These are phyloP conservation scores for Cryptosula pallasiana DNA, from an alignment of 2,888 invertebrate genomes.

Conservation along the genomic window DNA sequence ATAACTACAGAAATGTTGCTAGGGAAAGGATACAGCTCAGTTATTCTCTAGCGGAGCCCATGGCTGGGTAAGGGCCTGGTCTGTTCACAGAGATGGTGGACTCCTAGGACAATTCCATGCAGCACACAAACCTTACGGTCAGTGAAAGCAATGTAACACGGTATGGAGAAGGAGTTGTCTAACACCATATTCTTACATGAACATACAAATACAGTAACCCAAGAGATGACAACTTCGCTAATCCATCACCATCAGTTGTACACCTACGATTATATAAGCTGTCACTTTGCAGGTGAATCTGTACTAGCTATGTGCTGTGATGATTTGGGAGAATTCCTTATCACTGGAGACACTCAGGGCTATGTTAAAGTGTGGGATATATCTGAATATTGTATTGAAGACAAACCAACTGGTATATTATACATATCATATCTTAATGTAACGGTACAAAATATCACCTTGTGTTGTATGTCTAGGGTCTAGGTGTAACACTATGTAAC, in stretches of 20 bases:
- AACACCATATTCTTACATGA: no score
- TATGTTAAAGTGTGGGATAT: slow-evolving; percentile 77
- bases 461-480: no score
- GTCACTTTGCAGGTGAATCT: slow-evolving; percentile 51
- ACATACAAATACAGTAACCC: no score
- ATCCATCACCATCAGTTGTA: no score
- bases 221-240: no score
- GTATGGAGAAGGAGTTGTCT: no score
- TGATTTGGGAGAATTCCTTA: slow-evolving; percentile 64
- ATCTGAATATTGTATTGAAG: slow-evolving; percentile 64
- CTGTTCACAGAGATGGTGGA: slow-evolving; percentile 70
- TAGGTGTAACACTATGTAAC: no score
- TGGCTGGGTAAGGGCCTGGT: slow-evolving; percentile 72
- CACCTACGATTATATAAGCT: no score
- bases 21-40: slow-evolving; percentile 58
- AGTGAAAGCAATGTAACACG: no score
- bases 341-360: slow-evolving; percentile 60
- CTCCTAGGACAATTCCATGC: slow-evolving; percentile 67
- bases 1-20: no score
- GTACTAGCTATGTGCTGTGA: slow-evolving; percentile 69
- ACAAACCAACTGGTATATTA: neutral
- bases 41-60: slow-evolving; percentile 69
- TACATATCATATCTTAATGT: no score
- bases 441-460: no score
- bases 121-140: slow-evolving; percentile 61